A percentile compares a stretch with the other conserved stretches of the same genome.
These are phyloP conservation scores for Aspidiotus rigidus DNA, from an alignment of 2,888 invertebrate genomes.

Conservation along the genomic window DNA sequence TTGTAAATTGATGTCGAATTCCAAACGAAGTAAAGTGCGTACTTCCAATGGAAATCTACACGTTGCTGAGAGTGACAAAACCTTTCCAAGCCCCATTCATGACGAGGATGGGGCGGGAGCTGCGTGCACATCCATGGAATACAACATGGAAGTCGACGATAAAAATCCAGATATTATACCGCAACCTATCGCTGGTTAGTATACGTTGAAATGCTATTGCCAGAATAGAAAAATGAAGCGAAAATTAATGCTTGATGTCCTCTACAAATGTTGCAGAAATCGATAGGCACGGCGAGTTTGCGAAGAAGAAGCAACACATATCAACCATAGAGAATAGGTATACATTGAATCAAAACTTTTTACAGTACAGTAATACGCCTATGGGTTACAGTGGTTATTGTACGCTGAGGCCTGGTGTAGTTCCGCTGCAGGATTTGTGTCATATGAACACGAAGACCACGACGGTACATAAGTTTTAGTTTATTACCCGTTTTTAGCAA, in stretches of 20 bases:
- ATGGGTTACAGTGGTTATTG: constrained; percentile 23
- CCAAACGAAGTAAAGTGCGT: constrained; percentile 39
- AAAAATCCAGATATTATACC: constrained; percentile 85
- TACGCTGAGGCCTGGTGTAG: constrained; percentile 24
- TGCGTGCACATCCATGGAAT: constrained; percentile 38
- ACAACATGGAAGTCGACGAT: constrained; percentile 57
- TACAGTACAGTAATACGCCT: constrained; percentile 29
- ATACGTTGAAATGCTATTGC: not conserved
- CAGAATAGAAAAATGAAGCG: not conserved
- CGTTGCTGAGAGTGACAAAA: constrained; percentile 34
- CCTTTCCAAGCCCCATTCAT: constrained; percentile 23
- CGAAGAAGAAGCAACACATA: constrained; percentile 26
- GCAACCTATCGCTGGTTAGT: constrained; percentile 55
- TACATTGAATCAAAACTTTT: constrained; percentile 20
- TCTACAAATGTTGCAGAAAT: constrained; percentile 18
- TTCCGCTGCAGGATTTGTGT: constrained; percentile 26
- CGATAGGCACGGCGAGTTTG: constrained; percentile 18
- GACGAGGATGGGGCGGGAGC: constrained; percentile 11
- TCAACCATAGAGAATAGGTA: constrained; percentile 31
- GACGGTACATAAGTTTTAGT: constrained; percentile 8
- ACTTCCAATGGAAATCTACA: constrained; percentile 35
- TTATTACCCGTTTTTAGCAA: too few species aligned
- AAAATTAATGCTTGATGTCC: not conserved
- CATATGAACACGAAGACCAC: constrained; percentile 26
- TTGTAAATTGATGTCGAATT: constrained; percentile 48